Evolutionary conservation across 92 coral and sea anemone genomes (phyloP), one percentile per base, ranked within the genome.

Genomic region (Muricea muricata): DNA sequence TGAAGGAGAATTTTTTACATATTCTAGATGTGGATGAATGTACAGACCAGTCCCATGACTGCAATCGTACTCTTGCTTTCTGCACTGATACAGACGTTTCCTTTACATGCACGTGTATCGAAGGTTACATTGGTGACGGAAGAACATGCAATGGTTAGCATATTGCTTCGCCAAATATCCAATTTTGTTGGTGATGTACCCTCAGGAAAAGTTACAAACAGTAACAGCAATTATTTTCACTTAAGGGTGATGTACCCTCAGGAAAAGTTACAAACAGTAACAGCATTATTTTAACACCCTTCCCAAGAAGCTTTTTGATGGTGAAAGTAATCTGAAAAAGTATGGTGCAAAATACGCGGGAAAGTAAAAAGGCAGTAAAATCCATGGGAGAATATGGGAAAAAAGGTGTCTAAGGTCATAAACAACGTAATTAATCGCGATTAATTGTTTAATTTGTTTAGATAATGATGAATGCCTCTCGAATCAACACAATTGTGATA

Each of bases 81-180:
- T 87, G 90, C 74, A 39, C 73, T 80, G 84, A 87, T 70, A 87
- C 86, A 21, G 73, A 79, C 45, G 90, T 78, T 24, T 80, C 90
- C 21, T 81, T 79, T 70, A 79, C 80, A 46, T 87, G 90, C 74
- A 78, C 67, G 45, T 87, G 90, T 71, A 40, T 52, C 55, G 55
- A 31, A 67, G 90, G 90, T 4, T 87, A 63, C 65, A 77, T 20
- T 15, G 90, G 90, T 32, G 81, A 87, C 57, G 90, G 90, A 52
- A 55, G 83, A 67, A 56, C 37, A 18, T 87, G 90, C 73, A 42
- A 54, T 28, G 90, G 90, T 87, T 15, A 48, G 65, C 52, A 23
- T n/a, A n/a, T n/a, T n/a, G n/a, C n/a, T n/a, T n/a, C 34, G 23
- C 41, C 29, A n/a, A 31, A 12, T 46, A 30, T 7, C 41, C 28